Percentiles rank a stretch among this genome's conserved stretches.
Evolutionary conservation across 2,797 vertebrate genomes (phyloP).

Genomic region (Pseudochirops cupreus): DNA sequence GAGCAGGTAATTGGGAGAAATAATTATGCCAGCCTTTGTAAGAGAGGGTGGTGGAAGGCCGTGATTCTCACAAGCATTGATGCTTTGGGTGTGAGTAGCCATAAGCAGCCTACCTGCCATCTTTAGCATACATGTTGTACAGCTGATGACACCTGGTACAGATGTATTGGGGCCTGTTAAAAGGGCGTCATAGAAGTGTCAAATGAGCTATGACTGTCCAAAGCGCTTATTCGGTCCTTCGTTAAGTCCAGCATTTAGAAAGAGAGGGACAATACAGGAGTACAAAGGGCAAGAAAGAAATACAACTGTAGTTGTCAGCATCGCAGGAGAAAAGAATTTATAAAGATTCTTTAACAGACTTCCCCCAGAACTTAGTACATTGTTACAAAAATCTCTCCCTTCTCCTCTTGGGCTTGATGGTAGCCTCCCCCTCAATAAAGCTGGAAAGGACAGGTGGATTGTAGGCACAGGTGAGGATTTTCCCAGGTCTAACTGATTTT

Average conservation of each 20-base stretch:
- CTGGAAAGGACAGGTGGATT: neutral
- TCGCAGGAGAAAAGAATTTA: neutral
- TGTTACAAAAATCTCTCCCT: neutral
- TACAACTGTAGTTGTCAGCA: neutral
- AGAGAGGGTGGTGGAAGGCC: slow-evolving; percentile 28
- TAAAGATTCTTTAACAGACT: neutral
- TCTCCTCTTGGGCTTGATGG: neutral
- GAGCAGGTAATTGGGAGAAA: neutral
- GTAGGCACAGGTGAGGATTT: neutral
- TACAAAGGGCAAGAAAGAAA: neutral
- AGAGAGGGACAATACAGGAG: neutral
- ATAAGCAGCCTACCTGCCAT: neutral
- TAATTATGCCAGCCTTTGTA: neutral
- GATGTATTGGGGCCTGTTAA: neutral
- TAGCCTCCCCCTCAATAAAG: neutral
- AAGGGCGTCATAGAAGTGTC: neutral
- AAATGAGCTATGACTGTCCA: neutral
- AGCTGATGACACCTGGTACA: slow-evolving; percentile 23
- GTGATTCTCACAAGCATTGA: slow-evolving; percentile 15
- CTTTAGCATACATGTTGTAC: neutral
- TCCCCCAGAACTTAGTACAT: neutral
- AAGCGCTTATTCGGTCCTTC: neutral
- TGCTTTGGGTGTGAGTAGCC: neutral
- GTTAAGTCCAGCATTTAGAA: neutral
- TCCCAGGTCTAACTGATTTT: neutral